Evolutionary conservation across 2,113 vertebrate genomes (phyloP), one percentile per base, ranked within the genome.

Genomic region (Pipra filicauda): DNA sequence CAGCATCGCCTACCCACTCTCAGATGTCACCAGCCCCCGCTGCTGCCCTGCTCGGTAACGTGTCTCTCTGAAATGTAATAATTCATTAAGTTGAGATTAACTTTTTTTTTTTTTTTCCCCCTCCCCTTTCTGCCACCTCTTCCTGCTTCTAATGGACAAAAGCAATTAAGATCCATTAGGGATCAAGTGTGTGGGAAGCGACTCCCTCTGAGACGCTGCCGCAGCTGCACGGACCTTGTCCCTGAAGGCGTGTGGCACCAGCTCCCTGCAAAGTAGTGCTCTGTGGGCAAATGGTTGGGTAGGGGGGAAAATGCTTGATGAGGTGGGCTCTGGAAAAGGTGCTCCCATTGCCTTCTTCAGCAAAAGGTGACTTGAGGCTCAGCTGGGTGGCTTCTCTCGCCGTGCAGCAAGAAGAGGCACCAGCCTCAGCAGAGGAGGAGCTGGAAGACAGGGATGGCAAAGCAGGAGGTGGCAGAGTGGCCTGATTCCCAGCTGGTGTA

Each of bases 1-100:
- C 97, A 97, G 80, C 94, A 92, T 96, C 81, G 78, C 97, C 95
- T 91, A 97, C 97, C 95, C 94, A 87, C 93, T 96, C 93, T 96
- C 96, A 96, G 95, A 93, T 97, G 95, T 96, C 95, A 97, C 80
- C 95, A 97, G 93, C 95, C 95, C 92, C 96, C 91, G 70, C 90
- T 95, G 95, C 90, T 96, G 94, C 95, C 96, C 96, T 94, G 72
- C 93, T 97, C 11, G 0, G 89, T 83, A 94, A 88, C 31, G 62
- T 92, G 92, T 89, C 86, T 96, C 89, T 95, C 90, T 97, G 91
- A 96, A 93, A 95, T 96, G 83, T 89, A 97, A 95, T 92, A 97
- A 96, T 93, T 89, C 89, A 92, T 95, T 97, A 96, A 92, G 20
- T 72, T 80, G 79, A 94, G 76, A 72, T 95, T 81, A 96, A 95